phyloP scores from a whole-genome alignment of 2,797 vertebrate species.

The Tokudaia tokunoshimensis region DNA sequence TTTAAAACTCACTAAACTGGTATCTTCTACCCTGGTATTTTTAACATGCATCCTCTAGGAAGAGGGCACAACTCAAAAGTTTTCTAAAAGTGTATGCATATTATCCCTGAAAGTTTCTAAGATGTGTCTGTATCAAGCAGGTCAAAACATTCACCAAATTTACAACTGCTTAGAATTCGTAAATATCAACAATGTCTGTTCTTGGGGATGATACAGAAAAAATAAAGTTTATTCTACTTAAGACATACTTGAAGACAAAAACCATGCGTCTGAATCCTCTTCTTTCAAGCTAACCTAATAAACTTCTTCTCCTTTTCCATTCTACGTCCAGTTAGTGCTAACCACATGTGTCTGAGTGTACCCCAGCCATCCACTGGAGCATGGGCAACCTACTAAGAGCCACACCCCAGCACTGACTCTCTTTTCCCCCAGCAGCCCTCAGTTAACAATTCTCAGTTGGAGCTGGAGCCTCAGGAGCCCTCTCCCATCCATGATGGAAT shows the following conservation, averaged over 20 bases:
- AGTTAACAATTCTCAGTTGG: not conserved
- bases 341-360: not conserved
- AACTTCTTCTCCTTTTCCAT: not conserved
- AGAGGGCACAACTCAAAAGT: not conserved
- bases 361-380: not conserved
- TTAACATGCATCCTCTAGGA: not conserved
- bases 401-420: not conserved
- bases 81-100: conserved; percentile 20
- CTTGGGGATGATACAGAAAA: not conserved
- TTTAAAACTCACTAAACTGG: conserved; percentile 27
- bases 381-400: not conserved
- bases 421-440: not conserved
- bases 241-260: conserved; percentile 48
- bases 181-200: conserved; percentile 23
- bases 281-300: not conserved
- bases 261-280: not conserved
- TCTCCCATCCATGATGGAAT: accelerated
- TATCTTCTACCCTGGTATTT: conserved; percentile 37
- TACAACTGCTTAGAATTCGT: not conserved
- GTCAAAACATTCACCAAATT: conserved; percentile 13
- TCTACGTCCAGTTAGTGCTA: not conserved
- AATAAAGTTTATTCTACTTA: conserved; percentile 4
- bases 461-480: not conserved
- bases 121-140: not conserved
- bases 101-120: not conserved